Percentiles rank a stretch among this genome's conserved stretches.
phyloP scores from a whole-genome alignment of 2,113 vertebrate genomes.

The Cololabis saira region DNA sequence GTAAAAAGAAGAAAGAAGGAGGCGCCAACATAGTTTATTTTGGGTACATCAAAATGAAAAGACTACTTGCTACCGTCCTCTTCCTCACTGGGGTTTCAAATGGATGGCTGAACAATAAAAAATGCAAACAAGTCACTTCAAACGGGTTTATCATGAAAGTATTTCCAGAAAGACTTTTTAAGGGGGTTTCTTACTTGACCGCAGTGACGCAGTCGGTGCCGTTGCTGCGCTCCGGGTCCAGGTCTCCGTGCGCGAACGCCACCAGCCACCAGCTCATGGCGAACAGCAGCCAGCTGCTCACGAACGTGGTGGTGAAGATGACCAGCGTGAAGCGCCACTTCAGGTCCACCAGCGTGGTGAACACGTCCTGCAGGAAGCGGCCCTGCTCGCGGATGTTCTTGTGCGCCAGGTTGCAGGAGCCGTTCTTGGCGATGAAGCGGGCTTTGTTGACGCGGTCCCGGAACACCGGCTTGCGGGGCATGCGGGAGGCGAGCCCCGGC shows the following conservation, averaged over 20 bases:
- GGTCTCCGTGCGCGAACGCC: constrained; percentile 95
- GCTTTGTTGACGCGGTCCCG: constrained; percentile 91
- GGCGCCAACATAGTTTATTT: constrained; percentile 1
- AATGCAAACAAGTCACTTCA: not conserved
- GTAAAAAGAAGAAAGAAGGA: not conserved
- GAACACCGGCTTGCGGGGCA: constrained; percentile 92
- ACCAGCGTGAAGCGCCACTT: constrained; percentile 98
- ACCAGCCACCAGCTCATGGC: constrained; percentile 99
- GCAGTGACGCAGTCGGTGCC: constrained; percentile 86
- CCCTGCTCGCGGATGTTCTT: constrained; percentile 99
- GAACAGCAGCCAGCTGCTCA: constrained; percentile 98
- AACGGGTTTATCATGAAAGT: constrained; percentile 2
- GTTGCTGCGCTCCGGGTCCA: constrained; percentile 69
- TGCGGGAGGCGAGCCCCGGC: constrained; percentile 89
- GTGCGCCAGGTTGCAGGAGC: constrained; percentile 97
- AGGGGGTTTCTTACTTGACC: constrained; percentile 86
- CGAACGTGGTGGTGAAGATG: constrained; percentile 98
- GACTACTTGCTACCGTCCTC: constrained; percentile 1
- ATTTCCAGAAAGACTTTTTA: too few relatives aligned
- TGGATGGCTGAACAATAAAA: constrained; percentile 4
- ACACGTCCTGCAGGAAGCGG: constrained; percentile 96
- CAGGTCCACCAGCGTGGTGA: constrained; percentile 97
- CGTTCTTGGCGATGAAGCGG: constrained; percentile 97
- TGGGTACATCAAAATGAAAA: constrained; percentile 6
- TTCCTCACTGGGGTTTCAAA: constrained; percentile 8